Conservation (phyloP, 1,140 invertebrate species). For the Arion vulgaris region DNA sequence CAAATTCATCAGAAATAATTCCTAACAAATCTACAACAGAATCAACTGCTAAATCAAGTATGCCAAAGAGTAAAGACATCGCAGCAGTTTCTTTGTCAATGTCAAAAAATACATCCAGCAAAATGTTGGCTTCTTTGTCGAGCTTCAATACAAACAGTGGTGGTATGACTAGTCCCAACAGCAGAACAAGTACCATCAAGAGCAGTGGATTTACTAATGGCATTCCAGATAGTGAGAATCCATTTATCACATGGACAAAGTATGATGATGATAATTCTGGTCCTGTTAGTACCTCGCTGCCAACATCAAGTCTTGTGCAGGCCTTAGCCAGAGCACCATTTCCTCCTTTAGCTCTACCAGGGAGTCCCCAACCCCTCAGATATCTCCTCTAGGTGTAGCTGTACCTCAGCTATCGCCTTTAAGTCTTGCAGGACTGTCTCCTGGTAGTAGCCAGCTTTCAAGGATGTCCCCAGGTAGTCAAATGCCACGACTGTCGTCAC, state of each 20-base stretch:
- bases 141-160: not conserved
- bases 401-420: constrained; percentile 34
- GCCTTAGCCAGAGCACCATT: constrained; percentile 29
- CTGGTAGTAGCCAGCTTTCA: constrained; percentile 21
- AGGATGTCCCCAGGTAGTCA: constrained; percentile 23
- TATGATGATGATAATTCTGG: constrained; percentile 34
- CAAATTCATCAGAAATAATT: not conserved
- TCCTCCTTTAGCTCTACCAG: constrained; percentile 29
- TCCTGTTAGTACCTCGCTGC: not conserved
- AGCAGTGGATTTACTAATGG: constrained; percentile 24
- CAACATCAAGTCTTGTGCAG: constrained; percentile 35
- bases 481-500: constrained; percentile 19
- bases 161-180: not conserved
- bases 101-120: not conserved
- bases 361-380: constrained; percentile 22
- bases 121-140: not conserved
- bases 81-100: not conserved
- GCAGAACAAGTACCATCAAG: not conserved
- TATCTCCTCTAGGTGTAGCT: constrained; percentile 30
- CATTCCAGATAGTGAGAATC: constrained; percentile 37
- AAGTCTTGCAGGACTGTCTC: constrained; percentile 24
- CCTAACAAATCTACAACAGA: not conserved
- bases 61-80: not conserved
- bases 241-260: constrained; percentile 41
- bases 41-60: not conserved